Evolutionary conservation across 2,797 vertebrate genomes (phyloP), one percentile per base, ranked within the genome.

Genomic region (Dendrocincla tyrannina): DNA sequence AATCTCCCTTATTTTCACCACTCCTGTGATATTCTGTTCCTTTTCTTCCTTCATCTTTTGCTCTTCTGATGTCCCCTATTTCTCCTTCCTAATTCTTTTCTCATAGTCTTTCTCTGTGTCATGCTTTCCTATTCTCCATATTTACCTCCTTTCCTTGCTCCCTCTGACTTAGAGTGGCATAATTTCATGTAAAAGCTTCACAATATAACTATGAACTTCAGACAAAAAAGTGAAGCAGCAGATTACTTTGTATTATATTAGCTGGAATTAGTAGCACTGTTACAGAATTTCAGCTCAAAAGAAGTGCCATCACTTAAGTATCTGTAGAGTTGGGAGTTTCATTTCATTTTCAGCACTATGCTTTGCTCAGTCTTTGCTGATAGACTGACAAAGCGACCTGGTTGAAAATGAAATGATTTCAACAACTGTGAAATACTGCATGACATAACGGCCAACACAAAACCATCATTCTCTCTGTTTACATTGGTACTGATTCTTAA

Each of bases 341-440:
- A 88, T 90, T 93, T 73, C 24, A 35, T 82, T 97, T 94, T 74
- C 77, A 85, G 83, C 69, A 56, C 70, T 53, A 63, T 41, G 22
- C 67, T 95, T 85, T 59, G 87, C 87, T 85, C 33, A 50, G 85
- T 87, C 72, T 85, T 96, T 89, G 66, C 93, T 91, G 66, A 64
- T 69, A 90, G 73, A 79, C 80, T 93, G 95, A 93, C 90, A 96
- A 93, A 92, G 72, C 74, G 89, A 92, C 92, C 89, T 86, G 94
- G 44, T 83, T 96, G 93, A 95, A 89, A 97, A 88, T 55, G 76
- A 97, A 95, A 97, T 94, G 14, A 96, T 97, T 95, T 96, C 91
- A 95, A 93, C 66, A 92, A 55, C 80, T 95, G 85, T 93, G 95
- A 97, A 97, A 97, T 97, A 94, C 85, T 85, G 78, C 66, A 91